Base-by-base conservation (phyloP, 1,140 invertebrate genomes). In the Nylanderia fulva region DNA sequence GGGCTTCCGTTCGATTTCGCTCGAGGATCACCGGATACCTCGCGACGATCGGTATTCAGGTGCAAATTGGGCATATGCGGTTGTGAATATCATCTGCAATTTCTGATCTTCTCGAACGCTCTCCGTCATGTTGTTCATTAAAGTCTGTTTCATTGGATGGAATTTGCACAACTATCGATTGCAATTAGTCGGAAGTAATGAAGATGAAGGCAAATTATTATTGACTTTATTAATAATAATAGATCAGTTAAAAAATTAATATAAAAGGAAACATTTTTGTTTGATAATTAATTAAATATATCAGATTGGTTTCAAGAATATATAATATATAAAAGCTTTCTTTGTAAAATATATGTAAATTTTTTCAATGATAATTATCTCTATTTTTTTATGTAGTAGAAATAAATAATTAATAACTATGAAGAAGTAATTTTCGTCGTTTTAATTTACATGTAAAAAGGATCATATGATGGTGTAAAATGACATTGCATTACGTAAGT, bases 11-110 rank as follows among this genome's bases (percentile, higher is more conserved):
- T 63, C 60, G 69, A 74, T 75, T 36, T 8, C 4, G 24, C 27
- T 69, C 39, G 11, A 63, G 64, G 33, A 83, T 39, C 58, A 29
- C 9, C 66, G 52, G 66, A 63, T 85, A 85, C 66, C 64, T 61
- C 64, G 45, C 8, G 58, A 33, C 29, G 58, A 33, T 33, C 42
- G 58, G 85, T 27, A 90, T 90, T 89, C 88, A 90, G 85, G 87
- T 90, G 88, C 85, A 90, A 87, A 90, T 90, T 87, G 72, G 71
- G 45, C 56, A 60, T 64, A 58, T n/a, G 69, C 54, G 42, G 42
- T 68, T 29, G 52, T 68, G 56, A 75, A 84, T 68, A 69, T 86
- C 74, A 72, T 84, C 71, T 52, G 80, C 52, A 64, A 89, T 86
- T 85, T 89, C 82, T 76, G 71, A 58, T 71, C 87, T 84, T 58